Base-by-base conservation (phyloP, 2,888 invertebrate genomes). In the Marronus borbonicus region DNA sequence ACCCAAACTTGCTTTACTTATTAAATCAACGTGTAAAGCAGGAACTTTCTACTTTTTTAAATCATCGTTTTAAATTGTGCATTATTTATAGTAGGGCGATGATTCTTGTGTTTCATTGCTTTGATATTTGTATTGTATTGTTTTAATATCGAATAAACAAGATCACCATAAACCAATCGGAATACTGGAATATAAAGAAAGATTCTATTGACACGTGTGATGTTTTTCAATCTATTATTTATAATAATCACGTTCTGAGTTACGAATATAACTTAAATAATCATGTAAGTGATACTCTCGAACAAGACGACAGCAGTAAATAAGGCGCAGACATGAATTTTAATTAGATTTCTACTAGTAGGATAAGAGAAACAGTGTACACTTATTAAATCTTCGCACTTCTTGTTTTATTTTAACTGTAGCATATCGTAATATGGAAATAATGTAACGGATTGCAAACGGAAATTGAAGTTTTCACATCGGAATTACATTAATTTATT, bases 41-140 rank as follows among this genome's bases (percentile, higher is more conserved):
- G 28, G 52, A 24, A 70, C 70, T 70, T 70, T 70, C 70, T 70
- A 70, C 70, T 55, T 70, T 52, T 52, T 58, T 70, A 55, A 20
- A 58, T 31, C 24, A 68, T 68, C 44, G 17, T 50, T 52, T 49
- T 68, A 68, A 60, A 60, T 28, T 12, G 17, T 60, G 60, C 24
- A 24, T 60, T 24, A 28, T 20, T 24, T 24, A 60, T 20, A n/a
- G n/a, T 24, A 24, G 60, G 60, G 24, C 24, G 17, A 60, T 60
- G 12, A 12, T 20, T 24, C 28, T 60, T 24, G 24, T 60, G 7
- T 24, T 50, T 12, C 50, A 50, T 50, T 50, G 14, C 12, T 50
- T 50, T 7, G 44, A 44, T 17, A 17, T 17, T 52, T n/a, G n/a
- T n/a, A 14, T 52, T 52, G 17, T 52, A 52, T 52, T 52, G 52